Evolutionary conservation across 1,140 invertebrate genomes (phyloP).

Genomic region (Camponotus pennsylvanicus): DNA sequence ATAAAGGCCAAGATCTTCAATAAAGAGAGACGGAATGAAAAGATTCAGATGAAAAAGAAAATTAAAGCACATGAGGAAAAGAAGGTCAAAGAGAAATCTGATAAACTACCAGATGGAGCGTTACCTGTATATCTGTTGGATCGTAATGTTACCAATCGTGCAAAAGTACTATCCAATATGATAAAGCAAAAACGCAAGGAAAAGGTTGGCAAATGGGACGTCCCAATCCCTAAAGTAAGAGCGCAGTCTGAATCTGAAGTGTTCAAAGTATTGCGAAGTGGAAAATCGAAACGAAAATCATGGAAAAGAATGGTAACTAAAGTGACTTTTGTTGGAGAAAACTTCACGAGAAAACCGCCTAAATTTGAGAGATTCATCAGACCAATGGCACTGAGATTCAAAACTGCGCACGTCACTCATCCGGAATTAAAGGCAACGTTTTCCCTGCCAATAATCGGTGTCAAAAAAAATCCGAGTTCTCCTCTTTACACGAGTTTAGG

Average conservation of each 20-base stretch:
- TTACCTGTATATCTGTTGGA: slow-evolving; percentile 98
- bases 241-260: slow-evolving; percentile 99
- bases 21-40: slow-evolving; percentile 98
- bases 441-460: slow-evolving; percentile 98
- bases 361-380: slow-evolving; percentile 99
- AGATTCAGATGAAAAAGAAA: slow-evolving; percentile 99
- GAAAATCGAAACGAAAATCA: slow-evolving; percentile 97
- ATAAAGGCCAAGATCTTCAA: slow-evolving; percentile 99
- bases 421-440: slow-evolving; percentile 99
- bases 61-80: slow-evolving; percentile 97
- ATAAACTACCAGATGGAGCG: slow-evolving; percentile 95
- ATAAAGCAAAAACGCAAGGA: slow-evolving; percentile 99
- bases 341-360: slow-evolving; percentile 99
- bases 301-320: slow-evolving; percentile 99
- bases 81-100: slow-evolving; percentile 94
- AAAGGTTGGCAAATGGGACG: slow-evolving; percentile 99
- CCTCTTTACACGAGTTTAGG: slow-evolving; percentile 98
- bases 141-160: slow-evolving; percentile 96
- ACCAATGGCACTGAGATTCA: slow-evolving; percentile 98
- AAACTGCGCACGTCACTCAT: slow-evolving; percentile 99
- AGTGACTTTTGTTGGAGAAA: slow-evolving; percentile 99
- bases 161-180: slow-evolving; percentile 99
- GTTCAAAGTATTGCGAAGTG: slow-evolving; percentile 97
- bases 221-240: slow-evolving; percentile 99
- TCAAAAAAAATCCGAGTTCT: slow-evolving; percentile 99